Evolutionary conservation across 2,797 vertebrate species (phyloP), one percentile per base, ranked within the genome.

Genomic region (Chromis chromis): DNA sequence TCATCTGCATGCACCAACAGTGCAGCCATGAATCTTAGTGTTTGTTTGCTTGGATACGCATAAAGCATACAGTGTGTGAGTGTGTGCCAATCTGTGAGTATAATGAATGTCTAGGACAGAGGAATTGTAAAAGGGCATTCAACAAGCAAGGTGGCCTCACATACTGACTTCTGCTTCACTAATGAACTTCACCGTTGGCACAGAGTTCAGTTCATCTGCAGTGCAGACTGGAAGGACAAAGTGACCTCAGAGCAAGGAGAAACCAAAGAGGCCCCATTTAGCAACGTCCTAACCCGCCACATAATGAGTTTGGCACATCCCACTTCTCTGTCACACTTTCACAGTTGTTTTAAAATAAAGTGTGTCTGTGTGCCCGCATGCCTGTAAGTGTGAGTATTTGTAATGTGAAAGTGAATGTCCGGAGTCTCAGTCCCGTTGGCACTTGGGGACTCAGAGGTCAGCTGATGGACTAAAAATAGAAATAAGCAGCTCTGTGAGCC

Each of bases 381-480:
- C 53, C 72, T 69, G 22, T 46, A 28, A 81, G 76, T 72, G 75
- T 83, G 60, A 76, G 74, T 60, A 28, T 81, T 72, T 78, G 81
- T 78, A 82, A 74, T 59, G 65, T 17, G 67, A 87, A 75, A 89
- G 74, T 33, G 54, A 85, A 73, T 52, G 85, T 89, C 86, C 85
- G 88, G 78, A 88, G 82, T 85, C 62, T 86, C 60, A 65, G 71
- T 86, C 83, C 82, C 80, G 63, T 24, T 80, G 85, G 77, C 86
- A 81, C 67, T 81, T 63, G 80, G 76, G 87, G 88, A 89, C 85
- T 69, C 76, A 76, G 65, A 65, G 91, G 88, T 92, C 89, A 86
- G 78, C 75, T 44, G 59, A 74, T 69, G 49, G 12, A 52, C 91
- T 87, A 93, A 92, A 92, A 93, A 94, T 94, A 94, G 89, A 81